These are phyloP conservation scores for Enteromius mattozi DNA, from an alignment of 2,797 vertebrate genomes.

Conservation along the genomic window DNA sequence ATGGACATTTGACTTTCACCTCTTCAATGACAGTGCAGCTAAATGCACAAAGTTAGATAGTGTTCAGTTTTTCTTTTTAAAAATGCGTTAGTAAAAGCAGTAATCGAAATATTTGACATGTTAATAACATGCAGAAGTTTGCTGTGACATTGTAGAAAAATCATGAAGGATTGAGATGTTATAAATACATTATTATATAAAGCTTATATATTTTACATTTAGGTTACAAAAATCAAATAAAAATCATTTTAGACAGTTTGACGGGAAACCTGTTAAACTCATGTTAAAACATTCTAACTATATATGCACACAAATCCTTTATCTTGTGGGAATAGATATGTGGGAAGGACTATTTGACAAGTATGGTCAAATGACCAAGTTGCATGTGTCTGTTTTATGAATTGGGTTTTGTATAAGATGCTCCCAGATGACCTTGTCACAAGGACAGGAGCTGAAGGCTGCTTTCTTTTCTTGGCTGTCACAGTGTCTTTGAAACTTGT, in stretches of 20 bases:
- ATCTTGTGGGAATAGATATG: slow-evolving; percentile 6
- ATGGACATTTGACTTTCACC: background rate
- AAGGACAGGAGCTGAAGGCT: slow-evolving; percentile 51
- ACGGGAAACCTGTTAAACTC: too few species aligned
- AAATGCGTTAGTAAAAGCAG: background rate
- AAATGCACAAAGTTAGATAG: background rate
- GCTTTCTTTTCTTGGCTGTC: background rate
- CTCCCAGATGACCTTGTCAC: slow-evolving; percentile 72
- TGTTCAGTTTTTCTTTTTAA: background rate
- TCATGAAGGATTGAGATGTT: background rate
- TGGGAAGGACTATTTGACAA: slow-evolving; percentile 46
- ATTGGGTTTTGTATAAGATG: slow-evolving; percentile 69
- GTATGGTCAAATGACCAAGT: slow-evolving; percentile 66
- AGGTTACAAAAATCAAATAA: background rate
- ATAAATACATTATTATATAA: background rate
- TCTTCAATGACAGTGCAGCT: background rate
- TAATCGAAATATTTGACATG: background rate
- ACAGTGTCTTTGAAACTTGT: background rate
- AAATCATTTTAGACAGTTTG: background rate
- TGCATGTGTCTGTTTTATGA: slow-evolving; percentile 68
- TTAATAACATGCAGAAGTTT: background rate
- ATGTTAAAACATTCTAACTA: background rate
- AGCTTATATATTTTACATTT: background rate
- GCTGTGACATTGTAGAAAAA: background rate
- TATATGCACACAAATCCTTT: background rate